Evolutionary conservation across 2,797 vertebrate genomes (phyloP), one percentile per base, ranked within the genome.

Genomic region (Acestrorhynchus altus): DNA sequence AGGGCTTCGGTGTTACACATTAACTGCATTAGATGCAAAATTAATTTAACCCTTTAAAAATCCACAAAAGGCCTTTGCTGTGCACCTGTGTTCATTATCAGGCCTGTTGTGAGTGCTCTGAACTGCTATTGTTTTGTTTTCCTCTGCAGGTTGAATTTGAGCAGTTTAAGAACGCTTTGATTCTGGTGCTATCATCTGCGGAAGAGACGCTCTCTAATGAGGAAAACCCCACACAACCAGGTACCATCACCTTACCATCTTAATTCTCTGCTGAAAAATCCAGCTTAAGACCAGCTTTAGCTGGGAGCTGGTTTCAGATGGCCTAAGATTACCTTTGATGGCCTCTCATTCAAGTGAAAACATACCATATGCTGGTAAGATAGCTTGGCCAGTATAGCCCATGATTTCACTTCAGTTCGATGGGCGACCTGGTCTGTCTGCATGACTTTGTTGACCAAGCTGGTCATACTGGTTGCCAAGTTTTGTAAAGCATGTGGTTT

Each of bases 111-210:
- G 31, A 59, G 18, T 26, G 12, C 22, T 83, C 4, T 46, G 54
- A 69, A 11, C 44, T 35, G 9, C 28, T 1, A 51, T 78, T 10
- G 9, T 84, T 65, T 11, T 83, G 28, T 57, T 22, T 89, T n/a
- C n/a, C n/a, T n/a, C n/a, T 88, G 61, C 88, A 99, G 98, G 95
- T 99, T 18, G 92, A 96, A 87, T 99, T 99, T 85, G 93, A 96
- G 72, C 95, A 96, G 54, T 99, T 99, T 92, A 98, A 95, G 91
- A 93, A 97, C 84, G 96, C 96, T 0, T 91, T 99, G 78, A 98
- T 99, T 87, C 91, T 95, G 83, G 92, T 96, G 76, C 89, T 99
- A 82, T 98, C 97, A 26, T 90, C 91, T 0, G 54, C 86, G 0
- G 88, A 89, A 92, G 88, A 86, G 83, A 88, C 70, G 40, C 92